Evolutionary conservation across 1,140 invertebrate genomes (phyloP).

Genomic region (Caenorhabditis briggsae): DNA sequence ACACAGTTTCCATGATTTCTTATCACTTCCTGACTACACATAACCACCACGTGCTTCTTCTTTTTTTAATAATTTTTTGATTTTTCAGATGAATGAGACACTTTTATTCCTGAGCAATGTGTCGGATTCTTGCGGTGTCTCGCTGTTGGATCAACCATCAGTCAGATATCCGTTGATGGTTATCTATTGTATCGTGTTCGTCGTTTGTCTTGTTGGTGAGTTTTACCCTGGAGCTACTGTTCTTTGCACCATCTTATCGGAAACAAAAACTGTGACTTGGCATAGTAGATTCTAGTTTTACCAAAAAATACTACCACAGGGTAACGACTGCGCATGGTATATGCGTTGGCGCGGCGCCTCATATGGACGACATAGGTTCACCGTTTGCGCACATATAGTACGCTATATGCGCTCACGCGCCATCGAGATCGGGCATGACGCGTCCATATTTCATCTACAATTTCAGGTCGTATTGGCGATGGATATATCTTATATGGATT

Average conservation of each 20-base stretch:
- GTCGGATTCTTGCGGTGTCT: conserved; percentile 19
- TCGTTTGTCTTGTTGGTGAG: conserved; percentile 66
- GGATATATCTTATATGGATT: no score
- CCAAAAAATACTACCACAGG: no score
- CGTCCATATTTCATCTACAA: no score
- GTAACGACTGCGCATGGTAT: no score
- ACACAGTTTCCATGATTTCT: conserved; percentile 25
- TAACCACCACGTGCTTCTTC: conserved; percentile 14
- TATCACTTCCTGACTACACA: conserved; percentile 11
- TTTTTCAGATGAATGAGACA: conserved; percentile 43
- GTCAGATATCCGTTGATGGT: conserved; percentile 64
- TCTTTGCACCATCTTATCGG: conserved; percentile 48
- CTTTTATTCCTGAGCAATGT: conserved; percentile 9
- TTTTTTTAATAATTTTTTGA: neutral
- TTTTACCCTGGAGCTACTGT: neutral
- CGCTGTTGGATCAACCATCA: conserved; percentile 63
- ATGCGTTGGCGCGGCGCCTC: no score
- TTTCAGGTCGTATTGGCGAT: no score
- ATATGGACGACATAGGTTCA: no score
- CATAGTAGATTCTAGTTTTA: conserved; percentile 7
- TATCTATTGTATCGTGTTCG: conserved; percentile 67
- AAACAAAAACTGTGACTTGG: conserved; percentile 41
- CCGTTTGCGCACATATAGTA: no score
- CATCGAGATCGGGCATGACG: no score
- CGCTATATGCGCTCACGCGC: no score